A percentile compares a stretch with the other conserved stretches of the same genome.
Evolutionary conservation across 2,113 vertebrate genomes (phyloP).

Genomic region (Phrynosoma blainvillii): DNA sequence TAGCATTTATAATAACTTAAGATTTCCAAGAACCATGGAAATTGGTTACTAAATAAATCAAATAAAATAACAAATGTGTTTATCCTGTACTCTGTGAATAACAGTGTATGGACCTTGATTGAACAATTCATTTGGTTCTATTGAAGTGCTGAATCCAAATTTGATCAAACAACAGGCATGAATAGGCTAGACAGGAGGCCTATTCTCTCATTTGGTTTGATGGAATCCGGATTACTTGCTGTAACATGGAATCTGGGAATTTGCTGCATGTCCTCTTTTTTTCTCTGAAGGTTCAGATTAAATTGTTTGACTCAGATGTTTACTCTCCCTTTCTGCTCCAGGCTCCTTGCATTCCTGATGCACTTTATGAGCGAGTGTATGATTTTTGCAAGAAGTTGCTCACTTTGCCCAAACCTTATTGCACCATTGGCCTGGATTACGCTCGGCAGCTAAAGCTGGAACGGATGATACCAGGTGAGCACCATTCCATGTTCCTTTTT

Average conservation of each 20-base stretch:
- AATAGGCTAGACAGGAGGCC: neutral
- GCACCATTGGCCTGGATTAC: slow-evolving; percentile 86
- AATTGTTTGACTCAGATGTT: neutral
- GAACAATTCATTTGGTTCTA: neutral
- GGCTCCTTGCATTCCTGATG: slow-evolving; percentile 86
- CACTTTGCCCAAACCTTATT: slow-evolving; percentile 90
- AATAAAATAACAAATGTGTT: neutral
- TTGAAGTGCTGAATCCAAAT: neutral
- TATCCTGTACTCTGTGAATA: neutral
- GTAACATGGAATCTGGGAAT: neutral
- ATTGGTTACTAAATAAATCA: neutral
- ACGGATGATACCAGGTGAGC: slow-evolving; percentile 80
- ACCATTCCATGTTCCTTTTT: neutral
- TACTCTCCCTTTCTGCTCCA: slow-evolving; percentile 51
- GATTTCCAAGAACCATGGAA: neutral
- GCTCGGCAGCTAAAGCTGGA: slow-evolving; percentile 84
- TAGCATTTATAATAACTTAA: neutral
- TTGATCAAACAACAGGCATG: neutral
- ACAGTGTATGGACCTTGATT: neutral
- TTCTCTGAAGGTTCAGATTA: accelerated
- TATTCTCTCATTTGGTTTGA: no score
- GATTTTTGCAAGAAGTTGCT: slow-evolving; percentile 87
- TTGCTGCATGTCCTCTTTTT: neutral
- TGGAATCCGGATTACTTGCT: neutral
- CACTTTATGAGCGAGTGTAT: slow-evolving; percentile 87